phyloP scores from a whole-genome alignment of 1,140 invertebrate species.

The Brachionus paranguensis region DNA sequence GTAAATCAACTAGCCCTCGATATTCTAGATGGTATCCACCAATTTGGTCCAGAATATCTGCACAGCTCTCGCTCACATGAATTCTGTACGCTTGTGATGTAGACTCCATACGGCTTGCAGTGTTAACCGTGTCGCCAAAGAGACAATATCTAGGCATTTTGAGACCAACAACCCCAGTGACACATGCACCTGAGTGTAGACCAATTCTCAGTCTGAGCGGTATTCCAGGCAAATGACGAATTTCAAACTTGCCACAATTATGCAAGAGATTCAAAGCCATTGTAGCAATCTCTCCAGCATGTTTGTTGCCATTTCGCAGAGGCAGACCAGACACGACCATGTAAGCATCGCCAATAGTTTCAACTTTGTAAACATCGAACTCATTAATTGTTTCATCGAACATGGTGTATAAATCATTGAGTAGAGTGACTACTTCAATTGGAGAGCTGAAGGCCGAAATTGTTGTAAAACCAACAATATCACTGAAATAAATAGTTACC shows the following conservation, averaged over 20 bases:
- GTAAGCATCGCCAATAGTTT: constrained; percentile 54
- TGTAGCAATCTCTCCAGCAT: constrained; percentile 68
- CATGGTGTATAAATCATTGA: constrained; percentile 39
- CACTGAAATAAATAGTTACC: constrained; percentile 84
- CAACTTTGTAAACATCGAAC: constrained; percentile 76
- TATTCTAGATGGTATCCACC: constrained; percentile 74
- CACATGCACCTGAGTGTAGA: constrained; percentile 18
- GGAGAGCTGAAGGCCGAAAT: constrained; percentile 91
- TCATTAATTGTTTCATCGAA: constrained; percentile 50
- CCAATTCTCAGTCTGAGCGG: constrained; percentile 71
- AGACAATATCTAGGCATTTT: constrained; percentile 70
- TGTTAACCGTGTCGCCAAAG: constrained; percentile 77
- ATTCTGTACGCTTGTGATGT: constrained; percentile 50
- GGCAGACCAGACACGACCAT: constrained; percentile 45
- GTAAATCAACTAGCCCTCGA: constrained; percentile 70
- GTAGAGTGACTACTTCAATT: constrained; percentile 62
- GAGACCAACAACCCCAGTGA: constrained; percentile 33
- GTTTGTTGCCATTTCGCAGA: neutral
- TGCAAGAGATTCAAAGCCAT: constrained; percentile 80
- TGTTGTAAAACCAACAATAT: constrained; percentile 94
- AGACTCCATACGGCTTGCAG: constrained; percentile 80
- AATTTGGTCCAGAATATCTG: constrained; percentile 66
- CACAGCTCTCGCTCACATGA: constrained; percentile 59
- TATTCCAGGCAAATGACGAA: constrained; percentile 72
- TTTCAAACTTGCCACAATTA: constrained; percentile 78